Percentiles rank a stretch among this genome's conserved stretches.
phyloP scores from a whole-genome alignment of 2,888 invertebrate species.

The Nymphalis urticae region DNA sequence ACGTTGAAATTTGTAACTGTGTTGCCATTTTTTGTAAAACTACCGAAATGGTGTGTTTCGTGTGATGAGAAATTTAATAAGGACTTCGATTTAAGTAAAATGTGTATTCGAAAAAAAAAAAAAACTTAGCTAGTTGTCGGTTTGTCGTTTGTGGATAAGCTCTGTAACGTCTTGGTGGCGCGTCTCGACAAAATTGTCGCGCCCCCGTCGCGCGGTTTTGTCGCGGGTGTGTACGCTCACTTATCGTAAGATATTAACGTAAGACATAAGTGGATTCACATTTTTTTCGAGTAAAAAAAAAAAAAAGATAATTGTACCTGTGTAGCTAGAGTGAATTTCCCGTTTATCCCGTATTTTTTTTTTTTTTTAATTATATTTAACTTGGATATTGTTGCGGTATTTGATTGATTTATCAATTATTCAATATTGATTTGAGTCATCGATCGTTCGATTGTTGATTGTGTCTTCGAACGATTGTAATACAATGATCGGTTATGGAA shows the following conservation, averaged over 20 bases:
- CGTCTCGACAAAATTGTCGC: constrained; percentile 29
- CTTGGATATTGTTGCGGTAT: constrained; percentile 66
- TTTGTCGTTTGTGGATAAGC: constrained; percentile 65
- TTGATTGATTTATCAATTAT: background rate
- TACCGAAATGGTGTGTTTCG: constrained; percentile 42
- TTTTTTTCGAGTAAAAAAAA: constrained; percentile 37
- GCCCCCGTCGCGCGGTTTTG: constrained; percentile 34
- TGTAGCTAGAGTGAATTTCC: constrained; percentile 79
- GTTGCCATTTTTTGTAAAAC: constrained; percentile 42
- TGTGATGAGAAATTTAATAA: constrained; percentile 39
- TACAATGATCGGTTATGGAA: constrained; percentile 27
- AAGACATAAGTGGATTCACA: constrained; percentile 70
- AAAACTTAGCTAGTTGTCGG: constrained; percentile 72
- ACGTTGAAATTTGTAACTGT: constrained; percentile 32
- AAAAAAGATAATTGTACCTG: constrained; percentile 64
- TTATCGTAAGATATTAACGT: constrained; percentile 63
- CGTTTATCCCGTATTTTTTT: constrained; percentile 50
- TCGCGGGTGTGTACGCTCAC: constrained; percentile 49
- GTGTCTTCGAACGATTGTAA: constrained; percentile 5
- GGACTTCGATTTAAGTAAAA: constrained; percentile 68
- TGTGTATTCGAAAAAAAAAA: constrained; percentile 60
- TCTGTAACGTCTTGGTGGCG: constrained; percentile 46
- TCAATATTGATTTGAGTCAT: constrained; percentile 29
- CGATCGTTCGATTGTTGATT: constrained; percentile 31
- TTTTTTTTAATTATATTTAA: constrained; percentile 32